Conservation (phyloP, 2,888 invertebrate species). For the Sturmia bella region DNA sequence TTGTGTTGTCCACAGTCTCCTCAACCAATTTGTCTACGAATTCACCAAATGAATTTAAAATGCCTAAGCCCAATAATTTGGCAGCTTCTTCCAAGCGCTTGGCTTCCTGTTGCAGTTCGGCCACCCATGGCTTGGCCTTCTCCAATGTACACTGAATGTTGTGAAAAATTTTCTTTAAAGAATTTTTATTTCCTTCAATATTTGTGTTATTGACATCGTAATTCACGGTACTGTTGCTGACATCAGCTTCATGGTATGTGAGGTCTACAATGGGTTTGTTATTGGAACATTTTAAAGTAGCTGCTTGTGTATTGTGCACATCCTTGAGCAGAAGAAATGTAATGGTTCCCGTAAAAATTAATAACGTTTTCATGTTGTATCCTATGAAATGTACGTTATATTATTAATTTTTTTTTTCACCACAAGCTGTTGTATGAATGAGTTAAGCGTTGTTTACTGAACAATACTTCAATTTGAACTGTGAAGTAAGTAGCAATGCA, state of each 20-base stretch:
- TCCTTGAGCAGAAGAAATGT: slow-evolving; percentile 21
- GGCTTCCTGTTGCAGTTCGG: slow-evolving; percentile 78
- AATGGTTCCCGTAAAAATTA: slow-evolving; percentile 22
- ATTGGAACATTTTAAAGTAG: slow-evolving; percentile 45
- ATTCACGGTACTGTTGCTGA: background rate
- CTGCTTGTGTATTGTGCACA: slow-evolving; percentile 21
- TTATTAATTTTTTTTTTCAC: background rate
- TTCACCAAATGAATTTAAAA: slow-evolving; percentile 74
- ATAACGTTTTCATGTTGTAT: slow-evolving; percentile 31
- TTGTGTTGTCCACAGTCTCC: slow-evolving; percentile 9
- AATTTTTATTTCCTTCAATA: slow-evolving; percentile 68
- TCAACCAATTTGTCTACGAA: slow-evolving; percentile 73
- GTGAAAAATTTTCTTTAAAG: slow-evolving; percentile 76
- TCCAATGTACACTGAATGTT: slow-evolving; percentile 78
- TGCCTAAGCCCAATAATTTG: slow-evolving; percentile 75
- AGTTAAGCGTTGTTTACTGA: slow-evolving; percentile 25
- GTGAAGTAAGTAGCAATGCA: slow-evolving; percentile 24
- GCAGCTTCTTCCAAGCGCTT: slow-evolving; percentile 77
- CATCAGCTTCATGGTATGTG: slow-evolving; percentile 11
- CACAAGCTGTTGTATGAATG: background rate
- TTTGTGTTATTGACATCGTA: slow-evolving; percentile 11
- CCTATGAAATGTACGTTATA: background rate
- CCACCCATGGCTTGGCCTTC: slow-evolving; percentile 79
- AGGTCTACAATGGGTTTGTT: background rate
- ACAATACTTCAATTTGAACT: slow-evolving; percentile 52